Evolutionary conservation across 2,888 invertebrate species (phyloP).

Genomic region (Xiphydria camelus): DNA sequence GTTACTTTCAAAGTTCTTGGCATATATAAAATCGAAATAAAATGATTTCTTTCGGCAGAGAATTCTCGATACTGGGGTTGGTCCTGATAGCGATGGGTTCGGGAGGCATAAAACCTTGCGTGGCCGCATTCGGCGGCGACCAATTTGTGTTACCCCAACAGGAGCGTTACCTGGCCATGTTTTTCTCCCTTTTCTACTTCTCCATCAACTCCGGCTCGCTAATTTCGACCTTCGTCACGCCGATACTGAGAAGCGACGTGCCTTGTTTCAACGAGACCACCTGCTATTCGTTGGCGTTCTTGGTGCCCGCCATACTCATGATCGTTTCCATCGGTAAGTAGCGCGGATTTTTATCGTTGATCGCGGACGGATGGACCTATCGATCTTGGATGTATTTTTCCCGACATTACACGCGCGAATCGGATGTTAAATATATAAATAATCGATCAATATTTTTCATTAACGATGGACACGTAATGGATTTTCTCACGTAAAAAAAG

Average conservation of each 20-base stretch:
- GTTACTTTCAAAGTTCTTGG: not conserved
- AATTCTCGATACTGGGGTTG: slow-evolving; percentile 69
- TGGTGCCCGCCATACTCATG: slow-evolving; percentile 88
- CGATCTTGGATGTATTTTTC: not conserved
- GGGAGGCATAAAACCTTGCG: slow-evolving; percentile 96
- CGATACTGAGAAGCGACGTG: slow-evolving; percentile 79
- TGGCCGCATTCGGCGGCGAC: slow-evolving; percentile 93
- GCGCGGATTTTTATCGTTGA: no score
- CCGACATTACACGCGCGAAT: no score
- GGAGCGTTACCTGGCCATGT: slow-evolving; percentile 75
- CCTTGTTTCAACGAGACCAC: slow-evolving; percentile 75
- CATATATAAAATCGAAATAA: no score
- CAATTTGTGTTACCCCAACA: slow-evolving; percentile 85
- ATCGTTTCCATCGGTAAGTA: slow-evolving; percentile 74
- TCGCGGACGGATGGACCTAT: not conserved
- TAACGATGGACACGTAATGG: no score
- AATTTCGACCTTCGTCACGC: slow-evolving; percentile 85
- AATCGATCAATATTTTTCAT: no score
- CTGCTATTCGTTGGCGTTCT: slow-evolving; percentile 86
- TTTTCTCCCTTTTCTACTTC: slow-evolving; percentile 95
- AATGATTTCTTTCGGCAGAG: slow-evolving; percentile 54
- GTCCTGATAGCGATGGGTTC: slow-evolving; percentile 84
- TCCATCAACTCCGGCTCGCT: slow-evolving; percentile 90
- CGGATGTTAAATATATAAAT: no score
- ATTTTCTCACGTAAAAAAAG: no score